Conservation (phyloP, 1,140 invertebrate species). For the Chrysopa pallens region DNA sequence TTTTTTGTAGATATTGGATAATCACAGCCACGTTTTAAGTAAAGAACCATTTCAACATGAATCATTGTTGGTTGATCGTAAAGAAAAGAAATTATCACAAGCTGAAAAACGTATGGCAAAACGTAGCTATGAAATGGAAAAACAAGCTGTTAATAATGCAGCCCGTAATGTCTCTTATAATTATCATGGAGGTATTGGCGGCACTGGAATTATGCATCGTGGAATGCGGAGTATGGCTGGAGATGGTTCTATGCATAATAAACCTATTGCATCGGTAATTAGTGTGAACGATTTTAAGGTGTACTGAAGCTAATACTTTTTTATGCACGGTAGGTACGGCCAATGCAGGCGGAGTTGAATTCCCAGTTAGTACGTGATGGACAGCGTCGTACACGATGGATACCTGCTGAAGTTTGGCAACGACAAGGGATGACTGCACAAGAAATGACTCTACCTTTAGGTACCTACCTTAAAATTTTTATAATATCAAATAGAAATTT, state of each 20-base stretch:
- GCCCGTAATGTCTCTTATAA: neutral
- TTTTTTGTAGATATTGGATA: slow-evolving; percentile 15
- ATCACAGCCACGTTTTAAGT: slow-evolving; percentile 50
- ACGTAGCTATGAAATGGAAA: slow-evolving; percentile 84
- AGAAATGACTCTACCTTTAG: slow-evolving; percentile 77
- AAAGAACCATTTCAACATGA: slow-evolving; percentile 95
- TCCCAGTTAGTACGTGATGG: slow-evolving; percentile 17
- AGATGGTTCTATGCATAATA: slow-evolving; percentile 20
- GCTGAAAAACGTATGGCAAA: slow-evolving; percentile 88
- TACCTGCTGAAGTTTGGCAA: slow-evolving; percentile 74
- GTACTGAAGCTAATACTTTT: neutral
- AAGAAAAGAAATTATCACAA: slow-evolving; percentile 88
- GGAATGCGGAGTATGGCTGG: neutral
- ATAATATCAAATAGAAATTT: neutral
- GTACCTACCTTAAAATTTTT: slow-evolving; percentile 21
- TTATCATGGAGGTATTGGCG: neutral
- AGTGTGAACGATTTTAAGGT: slow-evolving; percentile 3
- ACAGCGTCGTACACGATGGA: slow-evolving; percentile 45
- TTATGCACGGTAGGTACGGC: slow-evolving; percentile 10
- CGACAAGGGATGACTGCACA: slow-evolving; percentile 86
- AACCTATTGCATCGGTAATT: slow-evolving; percentile 32
- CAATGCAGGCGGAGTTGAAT: slow-evolving; percentile 23
- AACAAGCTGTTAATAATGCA: slow-evolving; percentile 57
- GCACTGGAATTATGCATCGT: neutral
- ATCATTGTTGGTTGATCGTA: slow-evolving; percentile 83